Evolutionary conservation across 2,888 invertebrate species (phyloP), one percentile per base, ranked within the genome.

Genomic region (Tenthredo livida): DNA sequence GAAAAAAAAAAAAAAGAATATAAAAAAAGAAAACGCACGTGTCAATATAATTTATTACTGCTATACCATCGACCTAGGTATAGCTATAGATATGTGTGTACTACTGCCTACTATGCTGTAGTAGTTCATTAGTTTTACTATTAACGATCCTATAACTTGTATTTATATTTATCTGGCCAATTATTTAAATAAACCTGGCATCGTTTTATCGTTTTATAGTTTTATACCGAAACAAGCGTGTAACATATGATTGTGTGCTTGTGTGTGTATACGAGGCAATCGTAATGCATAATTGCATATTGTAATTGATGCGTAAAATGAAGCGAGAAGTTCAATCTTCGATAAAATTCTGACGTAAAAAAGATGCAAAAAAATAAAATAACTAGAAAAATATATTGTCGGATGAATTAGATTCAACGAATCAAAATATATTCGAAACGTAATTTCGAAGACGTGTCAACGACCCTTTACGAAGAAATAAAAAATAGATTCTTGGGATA

Each of bases 101-200:
- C 25, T 70, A 70, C 37, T 17, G n/a, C 9, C 10, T 33, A 37
- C 17, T 61, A 61, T n/a, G n/a, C 61, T 12, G n/a, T 33, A 70
- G 33, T 37, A 70, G 70, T 70, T 70, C 70, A 33, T 29, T 37
- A 37, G 70, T 70, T 33, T n/a, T 70, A 70, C 70, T 70, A 70
- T 37, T 43, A 73, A 54, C 50, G 77, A 61, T 61, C 12, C 25
- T 21, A 61, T 21, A 21, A 54, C 12, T 10, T 10, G 29, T 54
- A 54, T 29, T 54, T 29, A 54, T 50, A 77, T 77, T 77, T 77
- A 54, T 77, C 54, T 54, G 33, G 77, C 77, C 54, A 54, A 77
- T 77, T 54, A 77, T 77, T 77, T 33, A 54, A 77, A 77, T 77
- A 77, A 77, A 29, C 77, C 54, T 77, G 77, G 77, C 77, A 77